Evolutionary conservation across 2,113 vertebrate genomes (phyloP).

Genomic region (Serinus canaria): DNA sequence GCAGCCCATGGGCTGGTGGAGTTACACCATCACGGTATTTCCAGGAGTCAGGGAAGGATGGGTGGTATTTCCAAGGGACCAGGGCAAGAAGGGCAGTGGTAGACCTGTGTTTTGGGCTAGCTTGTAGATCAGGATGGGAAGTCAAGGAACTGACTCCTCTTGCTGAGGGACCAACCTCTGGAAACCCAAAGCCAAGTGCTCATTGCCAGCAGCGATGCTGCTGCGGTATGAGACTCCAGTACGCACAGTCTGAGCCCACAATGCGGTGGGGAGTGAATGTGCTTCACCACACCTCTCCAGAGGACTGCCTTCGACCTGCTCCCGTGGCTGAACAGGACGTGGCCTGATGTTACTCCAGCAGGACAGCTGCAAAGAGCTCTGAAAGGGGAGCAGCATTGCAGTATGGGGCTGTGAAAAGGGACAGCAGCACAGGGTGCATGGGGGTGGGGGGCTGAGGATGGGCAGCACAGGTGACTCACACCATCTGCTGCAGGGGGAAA

Average conservation of each 20-base stretch:
- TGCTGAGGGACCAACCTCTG: not conserved
- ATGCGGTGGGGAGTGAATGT: not conserved
- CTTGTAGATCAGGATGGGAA: not conserved
- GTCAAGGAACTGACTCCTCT: not conserved
- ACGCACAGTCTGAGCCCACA: not conserved
- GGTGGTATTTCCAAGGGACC: not conserved
- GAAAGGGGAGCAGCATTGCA: not conserved
- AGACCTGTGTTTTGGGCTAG: not conserved
- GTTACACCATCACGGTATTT: not conserved
- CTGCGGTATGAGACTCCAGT: not conserved
- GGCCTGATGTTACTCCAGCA: not conserved
- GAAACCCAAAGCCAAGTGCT: not conserved
- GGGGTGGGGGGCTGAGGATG: not conserved
- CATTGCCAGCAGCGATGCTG: accelerated
- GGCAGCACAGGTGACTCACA: not conserved
- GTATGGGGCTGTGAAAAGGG: not conserved
- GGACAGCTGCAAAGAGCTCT: not conserved
- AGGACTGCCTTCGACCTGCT: not conserved
- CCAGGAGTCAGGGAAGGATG: not conserved
- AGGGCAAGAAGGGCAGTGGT: not conserved
- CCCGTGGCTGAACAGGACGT: not conserved
- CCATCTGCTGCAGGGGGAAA: not conserved
- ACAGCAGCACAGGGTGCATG: not conserved
- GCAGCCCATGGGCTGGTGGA: accelerated
- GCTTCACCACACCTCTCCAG: not conserved